Base-by-base conservation (phyloP, 2,113 vertebrate species). In the Etheostoma spectabile region DNA sequence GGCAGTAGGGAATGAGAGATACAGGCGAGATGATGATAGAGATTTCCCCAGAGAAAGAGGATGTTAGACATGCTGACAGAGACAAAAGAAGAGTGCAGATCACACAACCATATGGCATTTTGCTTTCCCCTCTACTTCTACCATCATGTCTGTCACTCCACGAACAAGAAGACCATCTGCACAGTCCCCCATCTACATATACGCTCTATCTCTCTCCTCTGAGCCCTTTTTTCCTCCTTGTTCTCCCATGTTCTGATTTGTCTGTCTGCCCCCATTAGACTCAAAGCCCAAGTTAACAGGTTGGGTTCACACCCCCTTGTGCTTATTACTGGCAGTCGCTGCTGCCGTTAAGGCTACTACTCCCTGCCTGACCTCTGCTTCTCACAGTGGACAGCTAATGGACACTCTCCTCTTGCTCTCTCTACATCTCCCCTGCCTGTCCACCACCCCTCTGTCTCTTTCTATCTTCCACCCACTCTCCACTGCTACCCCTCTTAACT, bases 81-180 rank as follows among this genome's bases (percentile, higher is more conserved):
- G 80, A 70, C 53, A 63, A 81, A 70, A 86, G 79, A 81, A 27
- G 71, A 84, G 77, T 3, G 56, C 63, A 27, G 82, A 89, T 90
- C 90, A 91, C 84, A 90, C 74, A 72, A 53, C 86, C 88, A 86
- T 89, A 88, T 91, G 92, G 87, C 83, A 76, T 87, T 89, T 85
- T 77, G 59, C 82, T 82, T 81, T 70, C 77, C 45, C 74, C 77
- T 86, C 77, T 77, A 53, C 82, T 78, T 86, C 78, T 46, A 78
- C 53, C 78, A 67, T 85, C 48, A 42, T 73, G 85, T 84, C 74
- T 88, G 88, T 89, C 86, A 83, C 74, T 88, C 48, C 42, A 74
- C 80, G 63, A 85, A 60, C 63, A 60, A 48, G 64, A 86, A 53
- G 71, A 79, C 87, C 91, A 91, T 90, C 88, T 91, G 88, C 74